Conservation (phyloP, 2,113 vertebrate genomes). For the Enhydra lutris region DNA sequence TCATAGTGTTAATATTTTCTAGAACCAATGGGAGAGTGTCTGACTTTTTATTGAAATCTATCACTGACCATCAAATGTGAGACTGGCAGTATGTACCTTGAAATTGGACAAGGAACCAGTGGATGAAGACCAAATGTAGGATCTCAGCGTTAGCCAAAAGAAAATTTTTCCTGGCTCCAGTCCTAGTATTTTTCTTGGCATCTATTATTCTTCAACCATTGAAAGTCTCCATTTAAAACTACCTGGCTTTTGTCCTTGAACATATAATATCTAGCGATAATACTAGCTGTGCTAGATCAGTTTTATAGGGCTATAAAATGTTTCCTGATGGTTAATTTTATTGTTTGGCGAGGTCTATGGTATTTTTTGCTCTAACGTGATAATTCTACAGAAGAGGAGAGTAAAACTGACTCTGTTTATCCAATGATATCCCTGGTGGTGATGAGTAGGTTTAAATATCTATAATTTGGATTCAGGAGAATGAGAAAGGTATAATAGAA, state of each 20-base stretch:
- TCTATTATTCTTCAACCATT: constrained; percentile 1
- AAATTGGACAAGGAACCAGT: not conserved
- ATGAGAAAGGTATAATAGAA: not conserved
- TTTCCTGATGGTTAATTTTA: constrained; percentile 43
- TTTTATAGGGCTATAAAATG: constrained; percentile 44
- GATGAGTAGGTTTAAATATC: not conserved
- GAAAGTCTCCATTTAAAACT: constrained; percentile 23
- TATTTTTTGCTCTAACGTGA: not conserved
- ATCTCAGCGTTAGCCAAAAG: not conserved
- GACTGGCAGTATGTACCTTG: not conserved
- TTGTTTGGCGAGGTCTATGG: constrained; percentile 14
- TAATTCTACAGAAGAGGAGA: not conserved
- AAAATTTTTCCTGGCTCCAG: not conserved
- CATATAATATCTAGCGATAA: not conserved
- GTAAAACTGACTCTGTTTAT: not conserved
- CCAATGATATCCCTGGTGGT: not conserved
- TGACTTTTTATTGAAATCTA: not conserved
- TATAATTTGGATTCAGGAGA: not conserved
- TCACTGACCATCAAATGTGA: not conserved
- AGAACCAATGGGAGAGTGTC: not conserved
- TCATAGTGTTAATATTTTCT: not conserved
- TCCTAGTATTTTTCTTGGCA: not conserved
- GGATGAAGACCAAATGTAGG: not conserved
- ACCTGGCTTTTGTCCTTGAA: constrained; percentile 8
- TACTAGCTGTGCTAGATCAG: not conserved